Evolutionary conservation across 2,113 vertebrate species (phyloP).

Genomic region (Lanius ludovicianus): DNA sequence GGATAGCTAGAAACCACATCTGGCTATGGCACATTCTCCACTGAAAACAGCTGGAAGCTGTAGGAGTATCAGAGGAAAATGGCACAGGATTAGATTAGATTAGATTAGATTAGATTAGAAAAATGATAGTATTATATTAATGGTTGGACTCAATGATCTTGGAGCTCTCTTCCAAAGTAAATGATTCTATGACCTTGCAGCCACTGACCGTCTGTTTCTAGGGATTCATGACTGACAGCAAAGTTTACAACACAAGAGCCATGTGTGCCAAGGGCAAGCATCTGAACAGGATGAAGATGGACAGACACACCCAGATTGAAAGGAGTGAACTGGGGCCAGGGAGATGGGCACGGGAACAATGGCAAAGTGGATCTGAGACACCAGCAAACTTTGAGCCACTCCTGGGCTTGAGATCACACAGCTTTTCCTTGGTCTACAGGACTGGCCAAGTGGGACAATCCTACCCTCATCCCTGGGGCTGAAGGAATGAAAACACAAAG

Average conservation of each 20-base stretch:
- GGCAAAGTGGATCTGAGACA: neutral
- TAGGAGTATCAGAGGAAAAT: neutral
- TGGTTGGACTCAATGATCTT: neutral
- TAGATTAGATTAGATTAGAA: neutral
- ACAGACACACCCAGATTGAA: neutral
- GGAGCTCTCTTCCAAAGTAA: neutral
- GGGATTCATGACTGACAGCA: neutral
- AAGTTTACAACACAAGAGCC: rapidly evolving
- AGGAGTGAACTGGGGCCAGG: neutral
- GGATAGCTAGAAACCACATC: neutral
- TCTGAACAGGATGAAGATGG: neutral
- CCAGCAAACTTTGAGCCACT: neutral
- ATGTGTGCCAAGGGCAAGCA: neutral
- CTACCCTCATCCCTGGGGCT: neutral
- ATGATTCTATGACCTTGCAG: neutral
- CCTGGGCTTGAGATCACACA: neutral
- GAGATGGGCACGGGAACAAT: neutral
- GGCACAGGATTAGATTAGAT: neutral
- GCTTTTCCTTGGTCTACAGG: neutral
- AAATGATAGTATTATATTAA: neutral
- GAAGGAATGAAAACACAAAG: neutral
- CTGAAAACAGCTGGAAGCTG: neutral
- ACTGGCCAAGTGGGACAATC: neutral
- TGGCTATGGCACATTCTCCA: neutral
- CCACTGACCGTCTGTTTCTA: neutral